These are phyloP conservation scores for Cariama cristata DNA, from an alignment of 2,113 vertebrate genomes.

Conservation along the genomic window DNA sequence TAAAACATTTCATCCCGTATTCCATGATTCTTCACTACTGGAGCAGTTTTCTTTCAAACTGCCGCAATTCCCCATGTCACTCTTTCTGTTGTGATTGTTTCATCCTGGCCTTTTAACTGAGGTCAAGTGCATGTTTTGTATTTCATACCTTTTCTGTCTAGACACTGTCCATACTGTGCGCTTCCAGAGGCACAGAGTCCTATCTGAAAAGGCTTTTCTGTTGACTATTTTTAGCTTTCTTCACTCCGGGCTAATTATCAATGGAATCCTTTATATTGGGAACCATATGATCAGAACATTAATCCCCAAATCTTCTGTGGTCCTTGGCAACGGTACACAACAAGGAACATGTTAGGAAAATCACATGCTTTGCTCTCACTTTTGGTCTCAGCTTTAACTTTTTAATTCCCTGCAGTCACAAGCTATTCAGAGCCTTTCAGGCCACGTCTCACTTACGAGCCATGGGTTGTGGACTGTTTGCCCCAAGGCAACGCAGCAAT, in stretches of 20 bases:
- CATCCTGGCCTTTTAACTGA: slow-evolving; percentile 23
- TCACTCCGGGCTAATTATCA: slow-evolving; percentile 4
- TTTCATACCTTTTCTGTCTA: slow-evolving; percentile 28
- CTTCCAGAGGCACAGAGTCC: background rate
- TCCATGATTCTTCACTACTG: background rate
- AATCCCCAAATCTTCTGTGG: background rate
- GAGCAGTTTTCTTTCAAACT: background rate
- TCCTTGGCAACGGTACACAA: background rate
- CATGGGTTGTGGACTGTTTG: background rate
- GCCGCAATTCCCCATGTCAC: background rate
- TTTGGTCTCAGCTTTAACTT: background rate
- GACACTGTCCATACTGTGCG: background rate
- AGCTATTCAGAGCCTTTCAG: background rate
- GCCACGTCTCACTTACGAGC: background rate
- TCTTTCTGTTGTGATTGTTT: background rate
- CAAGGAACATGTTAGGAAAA: background rate
- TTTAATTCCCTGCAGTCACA: background rate
- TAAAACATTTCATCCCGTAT: background rate
- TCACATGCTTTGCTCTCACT: background rate
- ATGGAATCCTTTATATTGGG: background rate
- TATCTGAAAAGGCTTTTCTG: background rate
- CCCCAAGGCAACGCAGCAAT: background rate
- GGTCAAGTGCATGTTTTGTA: slow-evolving; percentile 27
- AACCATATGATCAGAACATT: background rate
- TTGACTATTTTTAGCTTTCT: background rate